Evolutionary conservation across 2,113 vertebrate species (phyloP).

Genomic region (Oceanodroma tethys): DNA sequence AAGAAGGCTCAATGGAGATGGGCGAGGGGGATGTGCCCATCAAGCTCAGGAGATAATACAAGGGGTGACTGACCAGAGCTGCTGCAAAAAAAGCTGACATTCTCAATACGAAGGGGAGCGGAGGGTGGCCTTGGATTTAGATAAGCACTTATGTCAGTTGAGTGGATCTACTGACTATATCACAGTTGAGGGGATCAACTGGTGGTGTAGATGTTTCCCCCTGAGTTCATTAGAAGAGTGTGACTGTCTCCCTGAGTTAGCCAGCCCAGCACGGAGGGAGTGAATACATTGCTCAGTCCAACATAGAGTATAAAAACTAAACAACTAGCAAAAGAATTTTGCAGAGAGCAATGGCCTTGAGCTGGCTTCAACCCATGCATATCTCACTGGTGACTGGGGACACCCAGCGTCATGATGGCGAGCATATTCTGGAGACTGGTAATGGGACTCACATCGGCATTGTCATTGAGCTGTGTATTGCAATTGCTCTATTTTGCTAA

Average conservation of each 20-base stretch:
- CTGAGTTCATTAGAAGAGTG: neutral
- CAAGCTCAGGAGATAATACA: neutral
- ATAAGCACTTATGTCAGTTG: neutral
- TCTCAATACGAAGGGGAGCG: neutral
- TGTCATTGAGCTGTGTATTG: neutral
- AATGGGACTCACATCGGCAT: neutral
- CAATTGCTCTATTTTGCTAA: neutral
- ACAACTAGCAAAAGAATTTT: neutral
- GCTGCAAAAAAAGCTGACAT: neutral
- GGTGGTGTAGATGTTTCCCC: neutral
- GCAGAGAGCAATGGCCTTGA: neutral
- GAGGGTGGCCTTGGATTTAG: neutral
- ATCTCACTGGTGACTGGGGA: neutral
- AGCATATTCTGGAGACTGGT: neutral
- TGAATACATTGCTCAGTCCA: neutral
- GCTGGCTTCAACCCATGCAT: neutral
- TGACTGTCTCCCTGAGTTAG: neutral
- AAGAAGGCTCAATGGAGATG: neutral
- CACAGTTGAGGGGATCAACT: neutral
- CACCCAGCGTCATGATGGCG: fast-evolving
- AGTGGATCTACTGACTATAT: neutral
- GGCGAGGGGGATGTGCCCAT: neutral
- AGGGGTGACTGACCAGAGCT: neutral
- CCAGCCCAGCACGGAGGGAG: neutral
- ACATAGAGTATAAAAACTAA: neutral